These are phyloP conservation scores for Mactra quadrangularis DNA, from an alignment of 1,140 invertebrate genomes.

Conservation along the genomic window DNA sequence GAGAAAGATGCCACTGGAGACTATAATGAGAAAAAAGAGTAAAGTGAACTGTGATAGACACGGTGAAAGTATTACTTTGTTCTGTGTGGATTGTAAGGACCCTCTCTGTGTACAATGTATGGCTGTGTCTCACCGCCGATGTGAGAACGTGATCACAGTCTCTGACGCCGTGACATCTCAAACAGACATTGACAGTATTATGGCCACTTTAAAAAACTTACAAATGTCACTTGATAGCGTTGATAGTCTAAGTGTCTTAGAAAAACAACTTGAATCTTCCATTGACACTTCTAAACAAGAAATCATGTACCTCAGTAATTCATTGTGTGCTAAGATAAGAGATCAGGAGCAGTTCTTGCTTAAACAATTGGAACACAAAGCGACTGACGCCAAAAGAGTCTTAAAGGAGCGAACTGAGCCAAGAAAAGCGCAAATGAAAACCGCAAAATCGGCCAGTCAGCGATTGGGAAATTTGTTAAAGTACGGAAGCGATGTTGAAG, in stretches of 20 bases:
- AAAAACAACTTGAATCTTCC: constrained; percentile 67
- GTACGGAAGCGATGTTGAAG: constrained; percentile 77
- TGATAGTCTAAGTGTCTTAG: constrained; percentile 57
- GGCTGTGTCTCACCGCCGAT: constrained; percentile 72
- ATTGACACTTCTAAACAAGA: constrained; percentile 65
- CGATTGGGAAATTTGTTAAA: constrained; percentile 72
- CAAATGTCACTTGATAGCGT: constrained; percentile 52
- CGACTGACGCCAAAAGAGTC: constrained; percentile 56
- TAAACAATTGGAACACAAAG: constrained; percentile 63
- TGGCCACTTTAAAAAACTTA: constrained; percentile 63
- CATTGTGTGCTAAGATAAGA: constrained; percentile 68
- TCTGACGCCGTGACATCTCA: constrained; percentile 69
- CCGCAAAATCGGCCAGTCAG: constrained; percentile 67
- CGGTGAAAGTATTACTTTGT: constrained; percentile 71
- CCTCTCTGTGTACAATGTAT: constrained; percentile 73
- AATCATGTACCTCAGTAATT: constrained; percentile 62
- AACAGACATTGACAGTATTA: constrained; percentile 70
- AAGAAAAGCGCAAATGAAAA: constrained; percentile 62
- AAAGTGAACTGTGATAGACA: constrained; percentile 71
- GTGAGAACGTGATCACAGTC: constrained; percentile 72
- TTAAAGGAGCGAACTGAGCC: constrained; percentile 63
- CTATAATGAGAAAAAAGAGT: constrained; percentile 71
- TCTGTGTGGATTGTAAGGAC: constrained; percentile 72
- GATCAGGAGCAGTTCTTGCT: constrained; percentile 68
- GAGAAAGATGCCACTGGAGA: constrained; percentile 70